Conservation (phyloP, 2,113 vertebrate species). For the Rhea pennata region DNA sequence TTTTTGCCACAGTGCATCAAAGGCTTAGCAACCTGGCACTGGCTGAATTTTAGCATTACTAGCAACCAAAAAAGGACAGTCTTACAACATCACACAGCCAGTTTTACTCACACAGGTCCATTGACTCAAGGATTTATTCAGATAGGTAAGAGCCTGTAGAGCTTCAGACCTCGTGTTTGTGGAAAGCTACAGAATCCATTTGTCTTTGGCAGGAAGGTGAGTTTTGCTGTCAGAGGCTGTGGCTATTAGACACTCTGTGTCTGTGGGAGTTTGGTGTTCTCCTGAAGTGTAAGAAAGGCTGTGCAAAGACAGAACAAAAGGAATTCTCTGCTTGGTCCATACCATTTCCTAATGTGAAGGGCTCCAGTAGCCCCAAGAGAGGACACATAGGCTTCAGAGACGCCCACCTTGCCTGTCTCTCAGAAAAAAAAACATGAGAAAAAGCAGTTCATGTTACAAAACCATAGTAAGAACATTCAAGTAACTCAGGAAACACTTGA, state of each 20-base stretch:
- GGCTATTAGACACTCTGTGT: not conserved
- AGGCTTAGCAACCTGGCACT: not conserved
- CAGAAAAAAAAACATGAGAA: not conserved
- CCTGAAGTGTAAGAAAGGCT: not conserved
- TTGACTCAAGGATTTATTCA: not conserved
- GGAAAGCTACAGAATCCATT: not conserved
- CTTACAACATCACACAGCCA: accelerated
- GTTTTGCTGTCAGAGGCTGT: not conserved
- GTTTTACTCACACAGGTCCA: not conserved
- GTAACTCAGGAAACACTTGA: not conserved
- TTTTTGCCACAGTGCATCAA: not conserved
- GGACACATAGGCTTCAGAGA: accelerated
- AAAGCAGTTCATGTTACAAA: not conserved
- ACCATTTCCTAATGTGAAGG: not conserved
- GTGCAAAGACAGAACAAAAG: not conserved
- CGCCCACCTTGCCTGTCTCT: not conserved
- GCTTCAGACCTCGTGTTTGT: not conserved
- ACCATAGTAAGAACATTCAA: not conserved
- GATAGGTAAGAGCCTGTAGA: not conserved
- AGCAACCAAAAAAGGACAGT: accelerated
- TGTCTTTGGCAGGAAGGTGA: not conserved
- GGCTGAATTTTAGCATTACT: not conserved
- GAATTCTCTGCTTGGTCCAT: not conserved
- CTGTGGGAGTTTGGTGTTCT: not conserved
- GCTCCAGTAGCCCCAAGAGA: not conserved